Base-by-base conservation (phyloP, 2,888 invertebrate genomes). In the Ormyrus pomaceus region DNA sequence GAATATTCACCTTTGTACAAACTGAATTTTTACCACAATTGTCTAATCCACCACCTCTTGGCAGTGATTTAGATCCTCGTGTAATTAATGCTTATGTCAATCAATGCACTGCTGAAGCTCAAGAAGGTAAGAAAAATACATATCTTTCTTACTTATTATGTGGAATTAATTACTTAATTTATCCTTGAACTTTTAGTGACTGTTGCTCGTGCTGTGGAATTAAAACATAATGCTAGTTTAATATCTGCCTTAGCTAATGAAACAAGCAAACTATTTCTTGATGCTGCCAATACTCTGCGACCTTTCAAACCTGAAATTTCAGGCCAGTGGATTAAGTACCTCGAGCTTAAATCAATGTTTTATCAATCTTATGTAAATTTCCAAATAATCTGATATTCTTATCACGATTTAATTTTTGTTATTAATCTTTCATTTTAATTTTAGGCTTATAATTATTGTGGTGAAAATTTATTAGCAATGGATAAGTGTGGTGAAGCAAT, bases 401-500 rank as follows among this genome's bases (percentile, higher is more conserved):
- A 34, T 51, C 19, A 1, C 2, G 2, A 19, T 19, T 59, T 64
- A n/a, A 78, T 65, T 45, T 79, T 66, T n/a, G 6, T 34, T 66
- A 7, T 19, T 19, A 19, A 19, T 19, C 19, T 62, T 51, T 81
- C 61, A 2, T 55, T 6, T 46, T 6, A 34, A 4, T 64, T 78
- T 62, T 83, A 93, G 93, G 94, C 94, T 5, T 93, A 93, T 85
- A 93, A 93, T 86, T 94, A 92, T 86, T 91, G 93, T 83, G 94
- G 94, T 48, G 93, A 94, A 84, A 92, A 92, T 82, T 88, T 93
- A 71, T 87, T 94, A 82, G 88, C 92, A 6, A 92, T 93, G 86
- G 94, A 94, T 86, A 93, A 94, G 86, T 94, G 94, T 88, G 94
- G 94, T 9, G 93, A 93, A 83, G 94, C 94, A 5, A 93, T 94